Base-by-base conservation (phyloP, 2,113 vertebrate species). In the Bettongia penicillata region DNA sequence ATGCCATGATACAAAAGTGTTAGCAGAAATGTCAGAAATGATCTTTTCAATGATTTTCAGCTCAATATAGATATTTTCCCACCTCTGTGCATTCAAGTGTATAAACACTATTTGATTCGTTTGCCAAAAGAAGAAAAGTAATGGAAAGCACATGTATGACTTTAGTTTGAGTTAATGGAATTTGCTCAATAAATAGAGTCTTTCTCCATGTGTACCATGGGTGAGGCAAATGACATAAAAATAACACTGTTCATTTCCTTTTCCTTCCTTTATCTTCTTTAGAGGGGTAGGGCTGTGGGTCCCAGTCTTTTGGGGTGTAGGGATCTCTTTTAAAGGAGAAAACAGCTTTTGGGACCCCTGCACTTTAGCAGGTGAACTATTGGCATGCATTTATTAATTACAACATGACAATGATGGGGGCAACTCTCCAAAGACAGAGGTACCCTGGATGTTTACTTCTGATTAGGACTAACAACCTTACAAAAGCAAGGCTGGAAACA, bases 121-220 rank as follows among this genome's bases (percentile, higher is more conserved):
- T 95, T 95, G 16, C 26, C 48, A 95, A 94, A 94, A 51, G 91
- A 43, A 26, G 49, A 90, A 93, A 96, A 53, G n/a, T 77, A 93
- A 94, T 94, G n/a, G 50, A 16, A 94, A 94, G 14, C 1, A 93
- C 43, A n/a, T n/a, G 68, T n/a, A 55, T 53, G 52, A 89, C 90
- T 96, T 92, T 52, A 95, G 25, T 57, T 90, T 91, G 53, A 92
- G 12, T 50, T 92, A 51, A 91, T 53, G 28, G 48, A 93, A 25
- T 90, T 91, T 94, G 7, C 53, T 95, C 77, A 92, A 94, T 95
- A 95, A 84, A 84, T 77, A 77, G 37, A 43, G 19, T 1, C 16
- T 84, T 84, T 84, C 68, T 84, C 68, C 68, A 84, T 84, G 16
- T 22, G 37, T 22, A 22, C 37, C 68, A 43, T 1, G 5, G 23